phyloP scores from a whole-genome alignment of 2,797 vertebrate species.

The Monodelphis domestica region DNA sequence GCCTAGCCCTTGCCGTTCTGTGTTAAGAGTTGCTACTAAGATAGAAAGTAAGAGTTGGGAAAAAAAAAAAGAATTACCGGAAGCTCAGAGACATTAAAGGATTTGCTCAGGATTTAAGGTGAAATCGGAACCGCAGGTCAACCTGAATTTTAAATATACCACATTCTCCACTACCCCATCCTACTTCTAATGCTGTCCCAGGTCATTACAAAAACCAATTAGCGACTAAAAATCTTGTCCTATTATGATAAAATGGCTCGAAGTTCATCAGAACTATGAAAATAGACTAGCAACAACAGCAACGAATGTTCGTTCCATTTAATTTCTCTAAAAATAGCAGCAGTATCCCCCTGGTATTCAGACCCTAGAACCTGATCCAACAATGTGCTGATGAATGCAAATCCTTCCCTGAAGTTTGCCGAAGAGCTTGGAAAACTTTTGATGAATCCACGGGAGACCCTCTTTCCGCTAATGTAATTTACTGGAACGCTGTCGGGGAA shows the following conservation, averaged over 20 bases:
- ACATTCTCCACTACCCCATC: not conserved
- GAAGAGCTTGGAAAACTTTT: constrained; percentile 72
- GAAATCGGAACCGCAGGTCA: not conserved
- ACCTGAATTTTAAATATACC: not conserved
- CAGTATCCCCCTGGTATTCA: not conserved
- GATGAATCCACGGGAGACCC: constrained; percentile 60
- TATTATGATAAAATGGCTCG: not conserved
- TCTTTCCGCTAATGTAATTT: constrained; percentile 48
- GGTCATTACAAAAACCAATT: not conserved
- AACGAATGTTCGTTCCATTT: not conserved
- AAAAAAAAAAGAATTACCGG: not conserved
- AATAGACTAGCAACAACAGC: not conserved
- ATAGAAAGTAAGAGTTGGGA: no score
- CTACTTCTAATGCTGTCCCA: not conserved
- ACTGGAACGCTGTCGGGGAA: constrained; percentile 56
- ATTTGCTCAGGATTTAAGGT: not conserved
- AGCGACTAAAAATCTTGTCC: not conserved
- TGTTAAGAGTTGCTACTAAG: no score
- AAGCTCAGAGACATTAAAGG: not conserved
- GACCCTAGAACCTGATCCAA: not conserved
- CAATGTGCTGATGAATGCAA: constrained; percentile 43
- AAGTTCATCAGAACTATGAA: not conserved
- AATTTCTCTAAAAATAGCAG: not conserved
- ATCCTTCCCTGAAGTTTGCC: constrained; percentile 48
- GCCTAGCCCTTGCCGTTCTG: no score